Percentiles rank a stretch among this genome's conserved stretches.
Conservation (phyloP, 2,888 invertebrate species). For the Neocrepidodera transversa region DNA sequence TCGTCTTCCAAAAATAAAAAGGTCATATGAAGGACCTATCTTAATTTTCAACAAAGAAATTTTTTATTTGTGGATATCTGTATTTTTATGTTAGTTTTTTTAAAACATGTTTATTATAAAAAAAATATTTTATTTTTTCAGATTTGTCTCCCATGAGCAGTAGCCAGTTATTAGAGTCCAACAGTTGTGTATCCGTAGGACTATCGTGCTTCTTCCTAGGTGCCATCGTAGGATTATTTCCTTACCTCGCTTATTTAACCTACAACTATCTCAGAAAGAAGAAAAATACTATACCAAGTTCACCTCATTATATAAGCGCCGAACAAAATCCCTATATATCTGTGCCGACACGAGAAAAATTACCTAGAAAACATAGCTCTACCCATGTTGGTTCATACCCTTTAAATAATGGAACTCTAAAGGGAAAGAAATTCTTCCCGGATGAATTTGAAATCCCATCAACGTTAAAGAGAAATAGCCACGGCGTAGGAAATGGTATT, state of each 20-base stretch:
- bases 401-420: conserved; percentile 57
- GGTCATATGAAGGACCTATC: too few relatives aligned
- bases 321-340: conserved; percentile 86
- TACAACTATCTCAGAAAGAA: conserved; percentile 52
- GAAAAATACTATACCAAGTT: conserved; percentile 71
- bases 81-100: too few relatives aligned
- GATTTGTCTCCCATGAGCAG: conserved; percentile 37
- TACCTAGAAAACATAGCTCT: conserved; percentile 56
- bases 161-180: conserved; percentile 33
- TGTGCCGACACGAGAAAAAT: conserved; percentile 80
- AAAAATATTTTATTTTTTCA: too few relatives aligned
- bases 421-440: conserved; percentile 65
- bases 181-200: conserved; percentile 41
- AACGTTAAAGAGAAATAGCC: conserved; percentile 68
- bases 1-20: too few relatives aligned
- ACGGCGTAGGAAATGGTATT: conserved; percentile 68
- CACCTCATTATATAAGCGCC: conserved; percentile 81
- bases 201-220: conserved; percentile 49
- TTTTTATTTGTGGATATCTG: too few relatives aligned
- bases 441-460: conserved; percentile 73
- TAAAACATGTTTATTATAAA: too few relatives aligned
- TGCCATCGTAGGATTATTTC: conserved; percentile 47
- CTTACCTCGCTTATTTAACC: conserved; percentile 50
- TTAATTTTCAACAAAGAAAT: too few relatives aligned
- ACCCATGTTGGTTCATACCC: conserved; percentile 55